Evolutionary conservation across 2,113 vertebrate species (phyloP).

Genomic region (Macaca mulatta): DNA sequence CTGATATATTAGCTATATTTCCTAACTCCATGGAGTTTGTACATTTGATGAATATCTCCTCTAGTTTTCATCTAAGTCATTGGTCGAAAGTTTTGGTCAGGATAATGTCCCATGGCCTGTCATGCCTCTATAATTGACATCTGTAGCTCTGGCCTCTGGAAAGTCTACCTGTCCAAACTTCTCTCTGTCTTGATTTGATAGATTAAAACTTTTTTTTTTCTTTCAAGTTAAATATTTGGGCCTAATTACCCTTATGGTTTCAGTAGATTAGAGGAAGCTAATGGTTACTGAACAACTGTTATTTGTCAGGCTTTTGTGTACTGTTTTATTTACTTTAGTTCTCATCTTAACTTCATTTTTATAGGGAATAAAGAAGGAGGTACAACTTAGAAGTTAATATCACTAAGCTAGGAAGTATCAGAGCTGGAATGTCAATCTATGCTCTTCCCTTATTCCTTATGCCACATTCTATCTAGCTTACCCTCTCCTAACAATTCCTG

Average conservation of each 20-base stretch:
- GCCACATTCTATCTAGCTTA: neutral
- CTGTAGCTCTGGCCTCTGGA: neutral
- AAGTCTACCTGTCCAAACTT: neutral
- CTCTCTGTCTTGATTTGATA: slow-evolving; percentile 35
- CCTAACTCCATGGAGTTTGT: slow-evolving; percentile 20
- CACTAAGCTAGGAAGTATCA: neutral
- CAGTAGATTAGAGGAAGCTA: slow-evolving; percentile 33
- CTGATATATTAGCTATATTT: neutral
- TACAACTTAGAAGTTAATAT: neutral
- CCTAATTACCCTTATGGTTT: neutral
- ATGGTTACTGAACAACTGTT: slow-evolving; percentile 11
- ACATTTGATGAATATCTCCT: slow-evolving; percentile 35
- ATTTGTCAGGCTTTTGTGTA: neutral
- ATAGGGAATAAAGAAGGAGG: neutral
- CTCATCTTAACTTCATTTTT: slow-evolving; percentile 44
- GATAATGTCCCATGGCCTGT: neutral
- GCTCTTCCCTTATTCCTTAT: slow-evolving; percentile 36
- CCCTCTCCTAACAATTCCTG: neutral
- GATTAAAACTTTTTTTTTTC: neutral
- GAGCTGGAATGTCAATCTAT: neutral
- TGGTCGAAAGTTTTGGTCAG: slow-evolving; percentile 31
- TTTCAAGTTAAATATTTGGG: slow-evolving; percentile 35
- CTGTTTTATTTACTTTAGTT: slow-evolving; percentile 37
- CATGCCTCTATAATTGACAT: neutral
- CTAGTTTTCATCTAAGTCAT: slow-evolving; percentile 32